A percentile compares a stretch with the other conserved stretches of the same genome.
phyloP scores from a whole-genome alignment of 1,140 invertebrate species.

The Kradibia gibbosae region DNA sequence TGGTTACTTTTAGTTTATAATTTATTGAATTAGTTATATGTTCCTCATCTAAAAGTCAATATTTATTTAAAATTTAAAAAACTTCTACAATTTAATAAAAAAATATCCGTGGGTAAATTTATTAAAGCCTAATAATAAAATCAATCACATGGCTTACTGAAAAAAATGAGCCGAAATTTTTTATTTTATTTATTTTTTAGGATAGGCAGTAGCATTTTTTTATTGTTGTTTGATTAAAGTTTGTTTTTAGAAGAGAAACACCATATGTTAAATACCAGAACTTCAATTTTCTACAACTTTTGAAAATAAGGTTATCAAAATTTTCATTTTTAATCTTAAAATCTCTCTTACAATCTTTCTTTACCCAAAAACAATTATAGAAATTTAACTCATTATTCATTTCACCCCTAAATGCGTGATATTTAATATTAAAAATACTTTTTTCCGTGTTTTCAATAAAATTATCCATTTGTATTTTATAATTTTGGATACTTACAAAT shows the following conservation, averaged over 20 bases:
- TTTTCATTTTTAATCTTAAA: not conserved
- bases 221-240: not conserved
- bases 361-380: constrained; percentile 59
- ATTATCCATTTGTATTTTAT: not conserved
- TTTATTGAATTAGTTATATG: constrained; percentile 31
- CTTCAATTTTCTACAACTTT: not conserved
- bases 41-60: constrained; percentile 55
- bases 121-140: constrained; percentile 5
- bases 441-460: constrained; percentile 15
- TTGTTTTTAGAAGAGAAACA: not conserved
- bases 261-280: not conserved
- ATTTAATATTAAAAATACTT: not conserved
- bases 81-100: too few species aligned
- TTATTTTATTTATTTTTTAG: not conserved
- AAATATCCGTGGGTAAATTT: too few species aligned
- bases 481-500: not conserved
- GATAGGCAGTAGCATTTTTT: not conserved
- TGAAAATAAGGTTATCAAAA: too few species aligned
- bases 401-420: not conserved
- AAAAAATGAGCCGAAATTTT: not conserved
- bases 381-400: constrained; percentile 14
- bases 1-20: constrained; percentile 16
- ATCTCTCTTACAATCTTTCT: not conserved
- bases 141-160: not conserved
- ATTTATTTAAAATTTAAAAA: too few species aligned